Evolutionary conservation across 2,113 vertebrate genomes (phyloP).

Genomic region (Gymnarchus niloticus): DNA sequence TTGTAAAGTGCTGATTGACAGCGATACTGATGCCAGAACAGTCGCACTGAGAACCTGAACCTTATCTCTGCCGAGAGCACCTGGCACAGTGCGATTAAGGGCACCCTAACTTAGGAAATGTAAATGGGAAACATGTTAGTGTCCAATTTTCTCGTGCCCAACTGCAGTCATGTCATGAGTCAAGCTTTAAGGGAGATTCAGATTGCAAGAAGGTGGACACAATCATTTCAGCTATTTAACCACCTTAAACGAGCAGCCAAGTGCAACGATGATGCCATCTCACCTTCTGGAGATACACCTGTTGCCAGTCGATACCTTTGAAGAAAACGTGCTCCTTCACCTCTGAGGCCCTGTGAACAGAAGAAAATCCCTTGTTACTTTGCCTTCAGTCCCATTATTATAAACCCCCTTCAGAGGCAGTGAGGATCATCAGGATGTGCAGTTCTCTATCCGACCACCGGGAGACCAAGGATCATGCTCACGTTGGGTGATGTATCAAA

Average conservation of each 20-base stretch:
- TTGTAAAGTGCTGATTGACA: background rate
- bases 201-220: too few species aligned
- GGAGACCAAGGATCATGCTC: background rate
- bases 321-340: slow-evolving; percentile 93
- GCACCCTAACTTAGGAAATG: too few species aligned
- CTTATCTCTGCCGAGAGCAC: background rate
- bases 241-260: background rate
- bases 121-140: too few species aligned
- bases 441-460: background rate
- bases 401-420: background rate
- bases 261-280: background rate
- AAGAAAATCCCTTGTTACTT: background rate
- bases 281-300: slow-evolving; percentile 96
- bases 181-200: background rate
- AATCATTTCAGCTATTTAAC: background rate
- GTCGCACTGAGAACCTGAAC: background rate
- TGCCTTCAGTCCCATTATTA: too few species aligned
- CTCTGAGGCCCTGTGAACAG: slow-evolving; percentile 72
- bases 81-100: background rate
- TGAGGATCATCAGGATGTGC: background rate
- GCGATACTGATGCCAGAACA: background rate
- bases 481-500: too few species aligned
- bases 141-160: too few species aligned
- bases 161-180: too few species aligned
- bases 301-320: slow-evolving; percentile 94